Conservation (phyloP, 2,888 invertebrate genomes). For the Drymonia ruficornis region DNA sequence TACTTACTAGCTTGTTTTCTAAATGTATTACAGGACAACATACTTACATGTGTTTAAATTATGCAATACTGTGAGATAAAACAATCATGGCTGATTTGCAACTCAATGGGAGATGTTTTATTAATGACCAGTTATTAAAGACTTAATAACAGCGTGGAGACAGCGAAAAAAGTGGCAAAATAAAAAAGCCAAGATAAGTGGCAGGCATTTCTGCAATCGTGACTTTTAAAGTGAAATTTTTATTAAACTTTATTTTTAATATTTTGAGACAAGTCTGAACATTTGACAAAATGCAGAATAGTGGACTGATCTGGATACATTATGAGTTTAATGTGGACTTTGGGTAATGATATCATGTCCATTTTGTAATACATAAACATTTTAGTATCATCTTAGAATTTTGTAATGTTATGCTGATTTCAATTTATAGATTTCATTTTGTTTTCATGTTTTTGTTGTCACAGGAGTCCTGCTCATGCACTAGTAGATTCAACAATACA, state of each 20-base stretch:
- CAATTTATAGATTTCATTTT: neutral
- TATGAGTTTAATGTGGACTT: conserved; percentile 19
- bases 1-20: too few relatives aligned
- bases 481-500: conserved; percentile 34
- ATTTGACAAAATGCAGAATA: conserved; percentile 16
- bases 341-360: conserved; percentile 21
- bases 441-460: conserved; percentile 5
- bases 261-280: conserved; percentile 5
- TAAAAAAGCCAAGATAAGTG: too few relatives aligned
- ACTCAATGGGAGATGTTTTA: too few relatives aligned
- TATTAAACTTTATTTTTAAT: neutral
- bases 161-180: too few relatives aligned
- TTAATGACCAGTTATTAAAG: too few relatives aligned
- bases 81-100: too few relatives aligned
- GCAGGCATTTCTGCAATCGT: neutral
- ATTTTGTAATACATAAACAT: neutral
- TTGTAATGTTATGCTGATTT: neutral
- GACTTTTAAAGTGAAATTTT: neutral
- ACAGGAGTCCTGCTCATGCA: conserved; percentile 53
- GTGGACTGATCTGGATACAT: conserved; percentile 17
- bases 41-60: too few relatives aligned
- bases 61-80: too few relatives aligned
- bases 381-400: neutral
- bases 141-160: too few relatives aligned
- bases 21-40: too few relatives aligned